phyloP scores from a whole-genome alignment of 92 coral and sea anemone species.

The Umimayanthus chanpuru region DNA sequence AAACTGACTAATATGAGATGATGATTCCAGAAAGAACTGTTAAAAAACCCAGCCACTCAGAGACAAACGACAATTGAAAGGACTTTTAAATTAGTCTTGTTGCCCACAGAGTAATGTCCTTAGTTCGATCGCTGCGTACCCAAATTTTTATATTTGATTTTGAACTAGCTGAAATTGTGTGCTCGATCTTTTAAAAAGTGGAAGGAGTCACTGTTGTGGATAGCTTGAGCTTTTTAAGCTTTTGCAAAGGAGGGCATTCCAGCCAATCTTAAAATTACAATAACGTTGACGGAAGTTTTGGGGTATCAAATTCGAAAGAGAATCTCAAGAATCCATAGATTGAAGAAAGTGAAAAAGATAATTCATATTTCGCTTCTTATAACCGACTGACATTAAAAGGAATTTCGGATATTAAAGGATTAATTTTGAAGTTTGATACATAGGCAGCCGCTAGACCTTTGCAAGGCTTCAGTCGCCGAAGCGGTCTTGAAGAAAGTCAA shows the following conservation, averaged over 20 bases:
- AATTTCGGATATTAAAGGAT: neutral
- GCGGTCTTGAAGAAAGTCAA: constrained; percentile 59
- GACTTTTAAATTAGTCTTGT: neutral
- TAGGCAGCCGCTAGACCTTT: constrained; percentile 18
- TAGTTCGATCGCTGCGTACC: neutral
- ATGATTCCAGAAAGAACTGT: neutral
- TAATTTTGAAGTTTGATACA: neutral
- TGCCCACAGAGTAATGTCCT: constrained; percentile 26
- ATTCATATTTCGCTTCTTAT: neutral
- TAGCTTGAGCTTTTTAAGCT: neutral
- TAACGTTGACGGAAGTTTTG: neutral
- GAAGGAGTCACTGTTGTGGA: neutral
- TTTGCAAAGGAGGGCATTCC: neutral
- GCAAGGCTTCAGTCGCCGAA: neutral
- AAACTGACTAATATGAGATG: neutral
- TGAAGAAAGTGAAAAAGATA: neutral
- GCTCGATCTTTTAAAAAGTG: neutral
- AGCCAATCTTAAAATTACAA: neutral
- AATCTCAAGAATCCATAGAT: neutral
- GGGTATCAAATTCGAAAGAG: neutral
- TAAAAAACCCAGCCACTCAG: neutral
- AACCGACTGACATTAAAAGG: neutral
- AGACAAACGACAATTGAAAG: neutral
- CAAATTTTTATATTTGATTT: neutral
- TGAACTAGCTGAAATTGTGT: neutral